Evolutionary conservation across 2,888 invertebrate genomes (phyloP).

Genomic region (Pyrgus malvae): DNA sequence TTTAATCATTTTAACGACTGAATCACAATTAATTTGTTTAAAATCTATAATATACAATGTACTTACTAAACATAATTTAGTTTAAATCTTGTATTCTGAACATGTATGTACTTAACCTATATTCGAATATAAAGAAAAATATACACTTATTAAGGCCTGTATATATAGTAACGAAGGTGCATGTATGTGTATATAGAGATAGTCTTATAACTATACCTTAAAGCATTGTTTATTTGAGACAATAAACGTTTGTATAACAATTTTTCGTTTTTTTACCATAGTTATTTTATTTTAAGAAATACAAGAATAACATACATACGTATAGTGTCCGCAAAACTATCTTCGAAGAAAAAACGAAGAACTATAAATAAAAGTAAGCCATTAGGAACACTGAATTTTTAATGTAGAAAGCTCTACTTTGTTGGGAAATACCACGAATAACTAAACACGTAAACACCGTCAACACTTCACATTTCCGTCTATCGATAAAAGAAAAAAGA

Average conservation of each 20-base stretch:
- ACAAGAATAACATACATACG: no score
- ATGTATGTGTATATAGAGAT: slow-evolving; percentile 9
- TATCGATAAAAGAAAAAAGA: slow-evolving; percentile 13
- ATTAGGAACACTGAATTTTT: no score
- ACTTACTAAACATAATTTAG: slow-evolving; percentile 6
- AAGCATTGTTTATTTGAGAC: slow-evolving; percentile 20
- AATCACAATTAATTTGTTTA: slow-evolving; percentile 12
- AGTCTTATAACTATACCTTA: neutral
- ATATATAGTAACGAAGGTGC: slow-evolving; percentile 10
- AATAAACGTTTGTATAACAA: slow-evolving; percentile 58
- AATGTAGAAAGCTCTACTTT: no score
- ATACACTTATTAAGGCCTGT: slow-evolving; percentile 16
- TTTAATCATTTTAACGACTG: slow-evolving; percentile 2
- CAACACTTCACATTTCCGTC: neutral
- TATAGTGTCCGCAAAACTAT: no score
- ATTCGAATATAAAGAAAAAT: slow-evolving; percentile 12
- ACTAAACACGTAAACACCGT: neutral
- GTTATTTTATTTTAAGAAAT: no score
- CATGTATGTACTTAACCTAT: slow-evolving; percentile 6
- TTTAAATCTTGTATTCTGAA: neutral
- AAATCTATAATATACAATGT: slow-evolving; percentile 1
- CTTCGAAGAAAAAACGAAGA: no score
- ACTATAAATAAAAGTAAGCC: no score
- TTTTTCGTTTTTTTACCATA: slow-evolving; percentile 23
- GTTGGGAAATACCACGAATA: no score